Evolutionary conservation across 1,140 invertebrate species (phyloP).

Genomic region (Pogonus chalceus): DNA sequence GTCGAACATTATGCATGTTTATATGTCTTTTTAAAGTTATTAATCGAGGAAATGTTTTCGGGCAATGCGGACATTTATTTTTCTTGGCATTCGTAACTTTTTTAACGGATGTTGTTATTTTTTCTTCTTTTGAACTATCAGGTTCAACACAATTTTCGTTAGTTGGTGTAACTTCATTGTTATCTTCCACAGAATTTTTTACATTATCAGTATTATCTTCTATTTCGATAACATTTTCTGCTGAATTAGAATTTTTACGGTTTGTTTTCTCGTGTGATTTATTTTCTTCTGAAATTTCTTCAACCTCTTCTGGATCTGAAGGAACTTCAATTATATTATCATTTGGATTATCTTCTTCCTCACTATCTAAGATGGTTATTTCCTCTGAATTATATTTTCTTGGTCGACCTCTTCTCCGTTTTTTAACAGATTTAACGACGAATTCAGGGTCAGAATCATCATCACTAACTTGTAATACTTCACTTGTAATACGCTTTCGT

Average conservation of each 20-base stretch:
- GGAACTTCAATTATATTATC: neutral
- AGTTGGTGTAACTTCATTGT: neutral
- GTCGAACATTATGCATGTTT: neutral
- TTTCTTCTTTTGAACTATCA: neutral
- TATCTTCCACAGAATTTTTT: neutral
- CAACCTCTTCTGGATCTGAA: no score
- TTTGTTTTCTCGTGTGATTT: no score
- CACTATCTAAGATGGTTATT: neutral
- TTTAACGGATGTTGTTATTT: neutral
- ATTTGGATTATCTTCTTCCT: neutral
- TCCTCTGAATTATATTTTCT: neutral
- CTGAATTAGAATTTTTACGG: no score
- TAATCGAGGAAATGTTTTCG: neutral
- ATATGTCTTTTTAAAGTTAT: neutral
- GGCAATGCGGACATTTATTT: neutral
- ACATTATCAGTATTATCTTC: neutral
- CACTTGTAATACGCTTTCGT: neutral
- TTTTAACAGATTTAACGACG: neutral
- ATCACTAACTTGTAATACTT: neutral
- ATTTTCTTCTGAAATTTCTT: no score
- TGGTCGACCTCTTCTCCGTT: neutral
- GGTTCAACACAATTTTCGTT: neutral
- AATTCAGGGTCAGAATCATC: conserved; percentile 3
- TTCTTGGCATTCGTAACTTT: neutral
- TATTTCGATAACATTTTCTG: no score